Base-by-base conservation (phyloP, 2,888 invertebrate species). In the Camponotus fellah region DNA sequence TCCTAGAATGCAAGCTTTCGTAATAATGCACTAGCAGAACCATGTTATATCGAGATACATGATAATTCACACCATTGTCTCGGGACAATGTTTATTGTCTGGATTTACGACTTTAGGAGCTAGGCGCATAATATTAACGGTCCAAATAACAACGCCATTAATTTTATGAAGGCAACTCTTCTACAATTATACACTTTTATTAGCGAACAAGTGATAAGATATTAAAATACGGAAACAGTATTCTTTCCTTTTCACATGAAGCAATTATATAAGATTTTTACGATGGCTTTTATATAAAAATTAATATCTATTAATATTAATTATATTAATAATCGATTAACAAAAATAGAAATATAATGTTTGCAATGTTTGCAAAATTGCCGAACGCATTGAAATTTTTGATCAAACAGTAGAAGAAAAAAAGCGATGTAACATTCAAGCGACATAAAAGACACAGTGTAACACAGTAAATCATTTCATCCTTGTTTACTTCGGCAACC, bases 31-130 rank as follows among this genome's bases (percentile, higher is more conserved):
- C 77, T 71, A 49, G 40, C 58, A 85, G 69, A 83, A 84, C 75
- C 60, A 58, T 82, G 85, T 68, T 89, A 53, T 53, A 89, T 87
- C 87, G 87, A 87, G 89, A 89, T 88, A 62, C 86, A 83, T 84
- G 83, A 62, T 79, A 90, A 88, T 91, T 91, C 90, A 86, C 91
- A 91, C 87, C 84, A 91, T 91, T 91, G 91, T 91, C 82, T 74
- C 43, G 40, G 43, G 82, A 91, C 91, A 91, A 91, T 91, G 91
- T 91, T 91, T 90, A 91, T 91, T 91, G 91, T 91, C 87, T 84
- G 46, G 69, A 65, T 65, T 81, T 62, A 76, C 71, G 65, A 79
- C 74, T 82, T 81, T 84, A 81, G 66, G 69, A 84, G 69, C 77
- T 64, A 60, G 53, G 8, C 32, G 46, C 75, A 75, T 46, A 56